These are phyloP conservation scores for Hyaena hyaena DNA, from an alignment of 2,113 vertebrate species.

Conservation along the genomic window DNA sequence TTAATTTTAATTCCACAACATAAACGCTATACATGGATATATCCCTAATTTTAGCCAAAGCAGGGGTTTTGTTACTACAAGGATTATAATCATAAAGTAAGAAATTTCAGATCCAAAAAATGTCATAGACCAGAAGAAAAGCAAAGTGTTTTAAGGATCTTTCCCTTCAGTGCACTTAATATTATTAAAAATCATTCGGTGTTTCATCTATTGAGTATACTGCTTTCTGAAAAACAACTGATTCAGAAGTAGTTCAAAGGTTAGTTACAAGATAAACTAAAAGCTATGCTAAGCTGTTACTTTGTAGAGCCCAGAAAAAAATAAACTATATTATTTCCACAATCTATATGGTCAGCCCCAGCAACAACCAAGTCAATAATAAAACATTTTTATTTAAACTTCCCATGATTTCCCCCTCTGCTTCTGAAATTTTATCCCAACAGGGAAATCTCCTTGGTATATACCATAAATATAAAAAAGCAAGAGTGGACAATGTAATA, in stretches of 20 bases:
- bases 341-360: conserved; percentile 64
- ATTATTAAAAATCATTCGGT: conserved; percentile 63
- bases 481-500: conserved; percentile 62
- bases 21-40: neutral
- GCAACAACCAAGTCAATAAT: conserved; percentile 73
- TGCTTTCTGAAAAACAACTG: conserved; percentile 66
- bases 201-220: conserved; percentile 55
- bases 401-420: conserved; percentile 27
- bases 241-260: conserved; percentile 72
- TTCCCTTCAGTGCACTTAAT: conserved; percentile 45
- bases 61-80: neutral
- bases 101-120: conserved; percentile 46
- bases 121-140: neutral
- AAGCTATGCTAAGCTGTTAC: conserved; percentile 71
- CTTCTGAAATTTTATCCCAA: conserved; percentile 74
- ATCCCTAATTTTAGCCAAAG: conserved; percentile 27
- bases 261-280: conserved; percentile 78
- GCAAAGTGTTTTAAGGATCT: neutral
- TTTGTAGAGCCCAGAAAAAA: conserved; percentile 71
- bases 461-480: conserved; percentile 70
- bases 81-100: neutral
- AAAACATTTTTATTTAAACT: conserved; percentile 78
- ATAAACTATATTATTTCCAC: conserved; percentile 73
- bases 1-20: conserved; percentile 42
- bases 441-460: conserved; percentile 70